phyloP scores from a whole-genome alignment of 2,888 invertebrate genomes.

The Congeria kusceri region DNA sequence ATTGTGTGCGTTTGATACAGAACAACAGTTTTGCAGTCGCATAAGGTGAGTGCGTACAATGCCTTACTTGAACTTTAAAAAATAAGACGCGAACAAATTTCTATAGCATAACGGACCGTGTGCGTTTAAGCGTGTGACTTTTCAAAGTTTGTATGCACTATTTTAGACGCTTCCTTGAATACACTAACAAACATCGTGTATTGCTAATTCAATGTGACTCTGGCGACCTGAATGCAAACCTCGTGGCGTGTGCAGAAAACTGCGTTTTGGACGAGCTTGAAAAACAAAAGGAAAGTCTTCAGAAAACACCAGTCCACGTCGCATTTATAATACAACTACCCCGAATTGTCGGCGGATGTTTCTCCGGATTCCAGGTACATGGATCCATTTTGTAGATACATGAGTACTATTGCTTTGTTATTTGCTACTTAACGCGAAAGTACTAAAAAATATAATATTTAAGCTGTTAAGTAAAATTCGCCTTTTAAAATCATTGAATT shows the following conservation, averaged over 20 bases:
- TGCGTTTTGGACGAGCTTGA: constrained; percentile 75
- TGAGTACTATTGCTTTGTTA: no score
- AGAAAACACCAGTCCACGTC: constrained; percentile 61
- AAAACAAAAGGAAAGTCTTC: constrained; percentile 22
- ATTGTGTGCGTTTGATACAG: constrained; percentile 80
- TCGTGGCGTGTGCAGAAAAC: constrained; percentile 80
- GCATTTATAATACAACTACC: constrained; percentile 79
- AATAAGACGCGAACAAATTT: no score
- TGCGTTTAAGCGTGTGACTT: no score
- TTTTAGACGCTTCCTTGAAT: no score
- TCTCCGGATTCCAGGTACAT: constrained; percentile 78
- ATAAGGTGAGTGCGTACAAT: background rate
- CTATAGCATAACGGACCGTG: no score
- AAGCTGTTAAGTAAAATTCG: no score
- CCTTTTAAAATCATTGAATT: no score
- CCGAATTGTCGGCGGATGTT: constrained; percentile 75
- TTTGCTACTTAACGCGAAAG: no score
- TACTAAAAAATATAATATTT: no score
- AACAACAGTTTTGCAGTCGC: constrained; percentile 75
- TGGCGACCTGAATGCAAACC: constrained; percentile 75
- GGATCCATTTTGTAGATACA: no score
- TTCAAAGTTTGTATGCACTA: no score
- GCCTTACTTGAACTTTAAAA: no score
- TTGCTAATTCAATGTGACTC: constrained; percentile 81
- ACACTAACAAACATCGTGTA: constrained; percentile 20